Percentiles rank a stretch among this genome's conserved stretches.
Evolutionary conservation across 2,797 vertebrate species (phyloP).

Genomic region (Bufotes viridis): DNA sequence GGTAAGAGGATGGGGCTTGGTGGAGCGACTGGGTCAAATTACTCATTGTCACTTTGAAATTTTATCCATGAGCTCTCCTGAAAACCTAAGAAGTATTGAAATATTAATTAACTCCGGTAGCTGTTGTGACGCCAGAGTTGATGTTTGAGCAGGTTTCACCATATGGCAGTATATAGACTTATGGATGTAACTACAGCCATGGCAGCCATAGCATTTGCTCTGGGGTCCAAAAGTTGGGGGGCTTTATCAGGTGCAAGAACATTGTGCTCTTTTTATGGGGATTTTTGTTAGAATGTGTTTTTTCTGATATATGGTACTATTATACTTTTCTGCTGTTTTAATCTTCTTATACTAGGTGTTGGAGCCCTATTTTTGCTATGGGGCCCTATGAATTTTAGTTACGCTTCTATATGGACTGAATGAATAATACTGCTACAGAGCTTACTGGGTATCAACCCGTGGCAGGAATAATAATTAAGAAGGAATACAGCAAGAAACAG

Average conservation of each 20-base stretch:
- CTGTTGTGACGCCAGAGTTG: conserved; percentile 64
- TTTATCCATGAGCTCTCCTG: conserved; percentile 73
- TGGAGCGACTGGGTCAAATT: conserved; percentile 74
- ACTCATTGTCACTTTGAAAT: conserved; percentile 77
- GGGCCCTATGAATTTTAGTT: too few species aligned
- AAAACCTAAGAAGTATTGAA: conserved; percentile 81
- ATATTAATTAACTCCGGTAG: conserved; percentile 80
- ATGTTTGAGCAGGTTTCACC: neutral
- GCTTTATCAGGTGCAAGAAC: too few species aligned
- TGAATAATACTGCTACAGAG: neutral
- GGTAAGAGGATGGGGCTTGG: conserved; percentile 45
- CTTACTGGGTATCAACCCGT: neutral
- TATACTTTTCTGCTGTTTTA: too few species aligned
- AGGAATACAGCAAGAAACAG: neutral
- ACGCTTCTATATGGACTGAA: neutral
- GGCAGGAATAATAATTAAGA: neutral
- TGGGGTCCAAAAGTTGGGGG: too few species aligned
- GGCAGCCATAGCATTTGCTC: too few species aligned
- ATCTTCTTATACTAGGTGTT: too few species aligned
- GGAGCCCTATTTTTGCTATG: too few species aligned
- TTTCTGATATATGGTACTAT: too few species aligned
- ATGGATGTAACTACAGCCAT: too few species aligned
- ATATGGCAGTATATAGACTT: neutral
- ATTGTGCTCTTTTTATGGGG: too few species aligned
- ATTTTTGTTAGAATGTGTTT: too few species aligned